Conservation (phyloP, 2,113 vertebrate species). For the Bos javanicus region DNA sequence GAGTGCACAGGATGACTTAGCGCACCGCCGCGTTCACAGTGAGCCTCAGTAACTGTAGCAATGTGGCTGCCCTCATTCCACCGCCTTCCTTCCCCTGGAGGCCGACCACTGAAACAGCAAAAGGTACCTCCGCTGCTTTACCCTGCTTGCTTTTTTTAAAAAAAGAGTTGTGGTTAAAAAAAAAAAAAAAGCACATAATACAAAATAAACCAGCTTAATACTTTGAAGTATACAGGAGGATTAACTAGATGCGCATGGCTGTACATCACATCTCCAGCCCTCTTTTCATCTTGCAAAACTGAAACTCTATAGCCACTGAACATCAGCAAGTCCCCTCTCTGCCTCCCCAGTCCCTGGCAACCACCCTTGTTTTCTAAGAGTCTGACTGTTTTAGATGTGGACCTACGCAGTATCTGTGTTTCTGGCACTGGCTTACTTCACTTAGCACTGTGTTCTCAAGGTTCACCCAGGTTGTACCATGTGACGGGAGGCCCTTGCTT, state of each 20-base stretch:
- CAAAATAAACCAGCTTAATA: background rate
- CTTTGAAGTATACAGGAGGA: background rate
- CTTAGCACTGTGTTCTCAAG: background rate
- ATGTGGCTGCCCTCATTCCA: background rate
- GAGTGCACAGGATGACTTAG: background rate
- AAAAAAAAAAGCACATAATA: background rate
- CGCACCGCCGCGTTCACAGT: background rate
- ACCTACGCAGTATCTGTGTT: background rate
- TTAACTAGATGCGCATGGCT: background rate
- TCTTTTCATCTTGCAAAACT: background rate
- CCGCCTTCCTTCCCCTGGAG: background rate
- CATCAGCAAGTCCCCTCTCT: background rate
- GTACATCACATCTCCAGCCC: background rate
- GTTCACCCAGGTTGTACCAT: background rate
- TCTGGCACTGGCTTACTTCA: background rate
- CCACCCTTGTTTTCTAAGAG: background rate
- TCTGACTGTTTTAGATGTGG: background rate
- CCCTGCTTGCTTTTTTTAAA: background rate
- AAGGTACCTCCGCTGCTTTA: background rate
- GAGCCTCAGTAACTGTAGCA: background rate
- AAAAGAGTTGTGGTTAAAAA: background rate
- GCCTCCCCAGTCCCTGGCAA: background rate
- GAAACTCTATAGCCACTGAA: background rate
- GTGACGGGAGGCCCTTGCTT: background rate
- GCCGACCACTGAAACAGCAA: background rate